Conservation (phyloP, 92 coral and sea anemone genomes). For the Porites rus region DNA sequence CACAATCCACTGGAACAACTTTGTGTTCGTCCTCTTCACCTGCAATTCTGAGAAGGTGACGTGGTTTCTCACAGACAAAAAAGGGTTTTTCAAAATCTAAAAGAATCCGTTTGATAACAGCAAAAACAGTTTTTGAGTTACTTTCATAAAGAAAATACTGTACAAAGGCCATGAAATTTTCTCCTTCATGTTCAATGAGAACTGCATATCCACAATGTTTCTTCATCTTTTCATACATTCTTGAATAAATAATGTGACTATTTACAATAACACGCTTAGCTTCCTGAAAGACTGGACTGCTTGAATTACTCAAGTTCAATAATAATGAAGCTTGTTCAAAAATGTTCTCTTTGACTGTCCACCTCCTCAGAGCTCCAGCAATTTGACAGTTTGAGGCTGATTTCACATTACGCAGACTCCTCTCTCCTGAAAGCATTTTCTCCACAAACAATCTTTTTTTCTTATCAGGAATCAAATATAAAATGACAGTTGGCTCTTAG, state of each 20-base stretch:
- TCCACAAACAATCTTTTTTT: constrained; percentile 14
- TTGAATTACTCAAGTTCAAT: not conserved
- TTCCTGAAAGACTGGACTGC: constrained; percentile 26
- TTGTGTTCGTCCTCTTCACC: constrained; percentile 36
- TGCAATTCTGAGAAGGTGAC: constrained; percentile 30
- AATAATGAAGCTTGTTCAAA: constrained; percentile 15
- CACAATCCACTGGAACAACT: constrained; percentile 34
- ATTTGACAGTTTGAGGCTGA: constrained; percentile 42
- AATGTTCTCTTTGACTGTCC: constrained; percentile 13
- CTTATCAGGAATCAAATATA: constrained; percentile 11
- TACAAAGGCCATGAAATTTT: constrained; percentile 31
- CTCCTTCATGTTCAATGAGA: constrained; percentile 6
- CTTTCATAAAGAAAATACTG: constrained; percentile 38
- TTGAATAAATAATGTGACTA: constrained; percentile 39
- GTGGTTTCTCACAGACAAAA: constrained; percentile 22
- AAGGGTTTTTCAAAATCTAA: constrained; percentile 38
- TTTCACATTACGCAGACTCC: constrained; percentile 32
- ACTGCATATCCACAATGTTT: constrained; percentile 45
- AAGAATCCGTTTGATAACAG: constrained; percentile 20
- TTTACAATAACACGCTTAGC: constrained; percentile 41
- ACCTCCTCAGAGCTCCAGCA: constrained; percentile 43
- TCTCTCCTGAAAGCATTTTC: constrained; percentile 38
- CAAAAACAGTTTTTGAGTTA: constrained; percentile 28
- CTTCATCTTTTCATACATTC: constrained; percentile 28
- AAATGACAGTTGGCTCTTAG: constrained; percentile 18